Conservation (phyloP, 2,888 invertebrate species). For the Tromatobia lineatoria region DNA sequence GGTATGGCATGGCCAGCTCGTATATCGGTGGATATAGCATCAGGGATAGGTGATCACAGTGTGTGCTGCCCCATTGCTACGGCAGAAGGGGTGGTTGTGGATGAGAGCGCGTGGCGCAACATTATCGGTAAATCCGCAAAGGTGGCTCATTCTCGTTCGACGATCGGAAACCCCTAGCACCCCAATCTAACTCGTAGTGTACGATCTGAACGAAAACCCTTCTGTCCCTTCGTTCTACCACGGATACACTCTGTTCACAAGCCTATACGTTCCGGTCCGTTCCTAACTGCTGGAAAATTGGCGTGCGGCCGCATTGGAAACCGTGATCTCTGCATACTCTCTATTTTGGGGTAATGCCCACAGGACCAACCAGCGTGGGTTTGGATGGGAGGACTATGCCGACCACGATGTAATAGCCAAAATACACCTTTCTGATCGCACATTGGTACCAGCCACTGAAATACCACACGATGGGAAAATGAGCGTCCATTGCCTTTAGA, state of each 20-base stretch:
- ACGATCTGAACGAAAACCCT: conserved; percentile 26
- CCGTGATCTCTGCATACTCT: conserved; percentile 68
- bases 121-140: conserved; percentile 83
- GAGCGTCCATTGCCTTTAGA: conserved; percentile 42
- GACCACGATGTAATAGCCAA: conserved; percentile 56
- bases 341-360: conserved; percentile 72
- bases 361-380: conserved; percentile 31
- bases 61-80: conserved; percentile 12
- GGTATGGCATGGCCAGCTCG: conserved; percentile 65
- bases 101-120: conserved; percentile 72
- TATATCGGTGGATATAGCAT: conserved; percentile 74
- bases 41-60: conserved; percentile 20
- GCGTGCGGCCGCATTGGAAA: conserved; percentile 81
- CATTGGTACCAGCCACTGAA: conserved; percentile 11
- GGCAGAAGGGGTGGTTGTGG: conserved; percentile 14
- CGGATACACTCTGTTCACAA: conserved; percentile 1
- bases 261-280: conserved; percentile 56
- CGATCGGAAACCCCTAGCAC: background rate
- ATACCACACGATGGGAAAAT: conserved; percentile 46
- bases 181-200: conserved; percentile 2
- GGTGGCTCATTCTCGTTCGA: conserved; percentile 71
- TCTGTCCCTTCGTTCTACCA: conserved; percentile 21
- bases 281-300: conserved; percentile 80
- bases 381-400: conserved; percentile 25
- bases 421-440: conserved; percentile 47